A percentile compares a stretch with the other conserved stretches of the same genome.
Conservation (phyloP, 2,797 vertebrate genomes). For the Meriones psammophilus region DNA sequence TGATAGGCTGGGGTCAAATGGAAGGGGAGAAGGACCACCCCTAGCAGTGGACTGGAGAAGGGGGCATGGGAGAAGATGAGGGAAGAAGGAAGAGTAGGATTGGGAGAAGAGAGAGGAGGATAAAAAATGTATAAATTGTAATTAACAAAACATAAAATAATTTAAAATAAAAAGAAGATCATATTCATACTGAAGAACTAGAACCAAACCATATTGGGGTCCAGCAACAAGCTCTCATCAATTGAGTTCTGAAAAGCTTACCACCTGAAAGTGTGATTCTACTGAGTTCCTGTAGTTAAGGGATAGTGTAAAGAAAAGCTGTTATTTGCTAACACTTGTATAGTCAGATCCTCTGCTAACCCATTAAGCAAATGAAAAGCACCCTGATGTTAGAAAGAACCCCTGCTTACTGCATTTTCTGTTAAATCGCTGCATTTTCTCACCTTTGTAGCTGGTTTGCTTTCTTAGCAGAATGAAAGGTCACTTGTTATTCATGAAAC, state of each 20-base stretch:
- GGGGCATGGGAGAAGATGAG: too few species aligned
- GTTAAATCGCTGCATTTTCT: conserved; percentile 67
- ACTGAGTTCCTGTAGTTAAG: background rate
- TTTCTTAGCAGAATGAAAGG: conserved; percentile 62
- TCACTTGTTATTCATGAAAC: conserved; percentile 72
- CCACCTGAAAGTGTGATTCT: background rate
- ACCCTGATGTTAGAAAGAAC: conserved; percentile 30
- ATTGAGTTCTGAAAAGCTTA: conserved; percentile 40
- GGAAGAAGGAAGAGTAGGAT: too few species aligned
- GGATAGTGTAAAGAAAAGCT: conserved; percentile 6
- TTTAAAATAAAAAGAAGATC: background rate
- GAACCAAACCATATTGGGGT: background rate
- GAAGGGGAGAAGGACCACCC: too few species aligned
- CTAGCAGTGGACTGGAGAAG: too few species aligned
- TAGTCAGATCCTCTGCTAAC: background rate
- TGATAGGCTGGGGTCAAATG: too few species aligned
- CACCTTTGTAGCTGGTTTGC: conserved; percentile 61
- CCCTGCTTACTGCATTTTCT: conserved; percentile 15
- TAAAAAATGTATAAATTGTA: too few species aligned
- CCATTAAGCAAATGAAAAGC: conserved; percentile 58
- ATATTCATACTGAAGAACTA: background rate
- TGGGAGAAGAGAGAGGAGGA: too few species aligned
- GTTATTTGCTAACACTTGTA: conserved; percentile 48
- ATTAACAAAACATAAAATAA: too few species aligned
- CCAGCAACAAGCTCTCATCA: conserved; percentile 10